Evolutionary conservation across 2,797 vertebrate species (phyloP), one percentile per base, ranked within the genome.

Genomic region (Spheniscus humboldti): DNA sequence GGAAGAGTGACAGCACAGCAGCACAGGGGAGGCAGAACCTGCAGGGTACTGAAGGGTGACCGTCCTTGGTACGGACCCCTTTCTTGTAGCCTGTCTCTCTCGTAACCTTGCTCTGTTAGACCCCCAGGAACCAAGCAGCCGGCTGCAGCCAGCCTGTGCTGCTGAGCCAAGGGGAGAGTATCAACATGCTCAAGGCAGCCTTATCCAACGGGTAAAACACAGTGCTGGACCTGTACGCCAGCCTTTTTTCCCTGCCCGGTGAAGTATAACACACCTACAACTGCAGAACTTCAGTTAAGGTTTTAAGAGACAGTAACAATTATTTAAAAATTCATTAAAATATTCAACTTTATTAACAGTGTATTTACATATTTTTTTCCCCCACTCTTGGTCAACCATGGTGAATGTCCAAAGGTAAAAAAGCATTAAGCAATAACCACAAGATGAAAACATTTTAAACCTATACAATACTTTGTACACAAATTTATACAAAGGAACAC

Each of bases 281-380:
- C 48, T 35, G 6, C 0, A 41, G 24, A 33, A 7, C 27, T n/a
- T 50, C 19, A 33, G 1, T 20, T n/a, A 30, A 37, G 23, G 12
- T 14, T 39, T 68, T 43, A 92, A 93, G 66, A 84, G 55, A 59
- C 89, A 7, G 13, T 9, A 90, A 50, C 93, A 56, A 18, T 90
- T 89, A 79, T 93, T 94, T 94, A 94, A 97, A 98, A 97, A 97
- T 95, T 97, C 97, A 98, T 98, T 98, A 99, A 99, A 99, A 99
- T 98, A 98, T 97, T 98, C 93, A 97, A 98, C 98, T 98, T 99
- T 99, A 99, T 99, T 99, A 98, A 99, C 98, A 98, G 97, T 97
- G 88, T 98, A 98, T 98, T 97, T 98, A 98, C 98, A 98, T 81
- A 3, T 43, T 45, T 96, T 93, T 96, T 97, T 95, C 96, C 97